Evolutionary conservation across 2,113 vertebrate species (phyloP), one percentile per base, ranked within the genome.

Genomic region (Megaceryle torquata): DNA sequence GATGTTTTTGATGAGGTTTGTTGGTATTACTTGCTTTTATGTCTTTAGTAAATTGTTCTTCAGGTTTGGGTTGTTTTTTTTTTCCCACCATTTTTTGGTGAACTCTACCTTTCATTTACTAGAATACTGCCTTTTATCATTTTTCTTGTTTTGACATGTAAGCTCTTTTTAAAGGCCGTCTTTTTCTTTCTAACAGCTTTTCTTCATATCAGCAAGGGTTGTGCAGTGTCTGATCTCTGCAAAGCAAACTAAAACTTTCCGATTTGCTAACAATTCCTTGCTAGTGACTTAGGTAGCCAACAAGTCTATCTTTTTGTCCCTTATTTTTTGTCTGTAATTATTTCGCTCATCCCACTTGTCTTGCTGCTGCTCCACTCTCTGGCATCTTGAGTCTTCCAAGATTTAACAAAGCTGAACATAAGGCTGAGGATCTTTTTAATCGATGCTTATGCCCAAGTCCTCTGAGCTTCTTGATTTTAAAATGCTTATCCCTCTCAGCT

Each of bases 11-110:
- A 93, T 37, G n/a, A 90, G 72, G 59, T 81, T 94, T 91, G 90
- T 94, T 95, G 81, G 48, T 95, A 77, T 91, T 95, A 48, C 33
- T 97, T 95, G 89, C 95, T 93, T 96, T 94, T 96, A 92, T 95
- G 77, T 95, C 93, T 95, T 91, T 29, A 93, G 79, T 75, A 96
- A 96, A 89, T 92, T 86, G 72, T 88, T 92, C 39, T 87, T 57
- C n/a, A 10, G 2, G 29, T 57, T 81, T 33, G 9, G 37, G 37
- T 37, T 37, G 37, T 33, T 51, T n/a, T 31, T 54, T 83, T 71
- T 60, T 48, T 2, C 9, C 15, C 1, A 26, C 65, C 69, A 11
- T 59, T 88, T 95, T n/a, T 69, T 83, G 59, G 33, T 92, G 69
- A 33, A 78, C 71, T 86, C 77, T 89, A 35, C 33, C 11, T 95